Evolutionary conservation across 1,140 invertebrate genomes (phyloP), one percentile per base, ranked within the genome.

Genomic region (Drosophila watanabei): DNA sequence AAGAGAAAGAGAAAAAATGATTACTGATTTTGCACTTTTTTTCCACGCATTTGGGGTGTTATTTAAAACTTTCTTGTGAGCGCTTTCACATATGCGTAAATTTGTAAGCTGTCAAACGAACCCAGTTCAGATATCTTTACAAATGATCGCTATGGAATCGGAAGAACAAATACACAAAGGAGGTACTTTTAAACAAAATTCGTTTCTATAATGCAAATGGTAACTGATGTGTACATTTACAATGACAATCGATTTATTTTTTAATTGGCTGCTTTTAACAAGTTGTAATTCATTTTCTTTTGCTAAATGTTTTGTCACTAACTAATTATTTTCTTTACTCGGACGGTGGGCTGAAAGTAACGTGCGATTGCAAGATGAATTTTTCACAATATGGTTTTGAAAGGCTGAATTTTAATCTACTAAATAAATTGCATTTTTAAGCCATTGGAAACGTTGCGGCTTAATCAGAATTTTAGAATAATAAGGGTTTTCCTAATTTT

Each of bases 301-400:
- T 18, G 9, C n/a, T n/a, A 10, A 65, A 30, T 37, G n/a, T n/a
- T 45, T 60, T 46, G 20, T 51, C 61, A 65, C 30, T n/a, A 13
- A 18, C 28, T 41, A 51, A 33, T 64, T 69, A 35, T 41, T 11
- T 18, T 56, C 6, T n/a, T n/a, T n/a, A n/a, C n/a, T n/a, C n/a
- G n/a, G n/a, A n/a, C n/a, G 28, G 13, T 9, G 13, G 6, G 11
- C 32, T 35, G n/a, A 24, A 52, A 43, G 35, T 18, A 2, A 10
- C 30, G 10, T 14, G 20, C 32, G 1, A 11, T 49, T 16, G 13
- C 14, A 1, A 32, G 11, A 13, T 43, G 11, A n/a, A 24, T 64
- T 20, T 59, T 58, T 20, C 16, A 60, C 4, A 11, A 60, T n/a
- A 43, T 64, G 14, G 49, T 8, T 32, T n/a, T 2, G 4, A 10